Percentiles rank a stretch among this genome's conserved stretches.
These are phyloP conservation scores for Stomatorhinus ivindoensis DNA, from an alignment of 2,113 vertebrate genomes.

Conservation along the genomic window DNA sequence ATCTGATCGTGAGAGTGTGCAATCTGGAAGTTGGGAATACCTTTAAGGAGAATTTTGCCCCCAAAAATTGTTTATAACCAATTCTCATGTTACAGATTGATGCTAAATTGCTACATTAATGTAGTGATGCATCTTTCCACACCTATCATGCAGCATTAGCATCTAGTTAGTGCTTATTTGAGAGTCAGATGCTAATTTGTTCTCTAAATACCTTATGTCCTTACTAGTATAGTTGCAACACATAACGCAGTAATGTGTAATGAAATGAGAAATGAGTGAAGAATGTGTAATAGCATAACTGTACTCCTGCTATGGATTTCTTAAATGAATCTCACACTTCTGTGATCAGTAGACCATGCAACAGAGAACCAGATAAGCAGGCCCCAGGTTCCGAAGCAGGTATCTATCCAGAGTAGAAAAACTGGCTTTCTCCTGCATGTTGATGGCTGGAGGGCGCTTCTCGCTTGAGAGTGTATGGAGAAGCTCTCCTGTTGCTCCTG, in stretches of 20 bases:
- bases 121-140: not conserved
- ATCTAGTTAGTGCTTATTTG: not conserved
- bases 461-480: not conserved
- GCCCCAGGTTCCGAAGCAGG: not conserved
- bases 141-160: not conserved
- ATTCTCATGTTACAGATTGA: not conserved
- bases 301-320: not conserved
- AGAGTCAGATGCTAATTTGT: not conserved
- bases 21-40: not conserved
- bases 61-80: not conserved
- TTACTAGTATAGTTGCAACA: not conserved
- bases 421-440: not conserved
- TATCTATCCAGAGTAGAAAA: not conserved
- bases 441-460: not conserved
- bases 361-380: not conserved
- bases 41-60: not conserved
- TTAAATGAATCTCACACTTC: not conserved
- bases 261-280: not conserved
- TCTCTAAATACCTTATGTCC: not conserved
- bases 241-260: not conserved
- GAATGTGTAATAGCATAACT: not conserved
- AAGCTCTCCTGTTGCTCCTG: not conserved
- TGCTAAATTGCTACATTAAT: not conserved
- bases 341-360: not conserved
- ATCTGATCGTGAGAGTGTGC: not conserved